Conservation (phyloP, 2,797 vertebrate species). For the Pantherophis alleghaniensis region DNA sequence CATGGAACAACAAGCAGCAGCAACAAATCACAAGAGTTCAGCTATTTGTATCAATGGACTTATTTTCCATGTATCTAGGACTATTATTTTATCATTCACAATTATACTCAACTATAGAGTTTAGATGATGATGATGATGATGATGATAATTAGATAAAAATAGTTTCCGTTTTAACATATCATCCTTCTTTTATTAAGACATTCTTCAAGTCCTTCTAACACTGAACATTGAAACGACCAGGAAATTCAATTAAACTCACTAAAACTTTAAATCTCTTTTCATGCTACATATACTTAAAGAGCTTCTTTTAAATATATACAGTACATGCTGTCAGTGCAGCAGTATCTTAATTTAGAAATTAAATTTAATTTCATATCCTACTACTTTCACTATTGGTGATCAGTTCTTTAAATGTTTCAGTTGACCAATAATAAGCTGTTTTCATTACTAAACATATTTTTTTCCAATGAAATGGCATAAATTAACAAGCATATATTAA, state of each 20-base stretch:
- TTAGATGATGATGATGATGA: not conserved
- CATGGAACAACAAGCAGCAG: not conserved
- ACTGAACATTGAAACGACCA: not conserved
- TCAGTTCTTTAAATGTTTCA: not conserved
- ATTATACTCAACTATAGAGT: not conserved
- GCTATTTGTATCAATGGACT: not conserved
- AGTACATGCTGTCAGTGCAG: not conserved
- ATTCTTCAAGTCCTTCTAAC: not conserved
- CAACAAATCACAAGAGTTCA: not conserved
- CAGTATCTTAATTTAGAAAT: not conserved
- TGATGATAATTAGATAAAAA: not conserved
- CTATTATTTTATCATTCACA: not conserved
- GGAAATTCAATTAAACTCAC: not conserved
- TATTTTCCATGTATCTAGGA: not conserved
- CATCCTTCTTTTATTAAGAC: constrained; percentile 8
- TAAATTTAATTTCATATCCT: not conserved
- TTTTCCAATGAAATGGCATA: not conserved
- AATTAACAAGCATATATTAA: constrained; percentile 28
- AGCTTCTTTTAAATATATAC: not conserved
- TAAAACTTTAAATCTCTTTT: not conserved
- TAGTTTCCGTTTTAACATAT: not conserved
- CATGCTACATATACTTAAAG: not conserved
- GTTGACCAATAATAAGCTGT: constrained; percentile 8
- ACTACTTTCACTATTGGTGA: not conserved
- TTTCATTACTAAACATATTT: not conserved